phyloP scores from a whole-genome alignment of 2,797 vertebrate species.

The Acipenser ruthenus region DNA sequence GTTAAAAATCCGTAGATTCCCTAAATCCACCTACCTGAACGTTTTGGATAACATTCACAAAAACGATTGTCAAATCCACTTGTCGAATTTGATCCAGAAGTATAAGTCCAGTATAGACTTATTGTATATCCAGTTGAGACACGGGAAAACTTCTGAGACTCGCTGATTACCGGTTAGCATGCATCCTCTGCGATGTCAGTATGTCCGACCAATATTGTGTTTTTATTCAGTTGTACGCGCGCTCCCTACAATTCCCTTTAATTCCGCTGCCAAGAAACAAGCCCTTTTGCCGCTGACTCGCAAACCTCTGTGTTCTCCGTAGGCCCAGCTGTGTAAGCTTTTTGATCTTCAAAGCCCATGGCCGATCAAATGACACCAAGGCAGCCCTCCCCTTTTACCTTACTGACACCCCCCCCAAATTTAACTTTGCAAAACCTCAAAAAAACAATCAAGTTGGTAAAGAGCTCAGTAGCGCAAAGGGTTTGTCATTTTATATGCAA shows the following conservation, averaged over 20 bases:
- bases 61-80: slow-evolving; percentile 21
- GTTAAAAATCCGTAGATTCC: slow-evolving; percentile 23
- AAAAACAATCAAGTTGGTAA: slow-evolving; percentile 41
- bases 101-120: slow-evolving; percentile 35
- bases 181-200: slow-evolving; percentile 16
- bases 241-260: slow-evolving; percentile 30
- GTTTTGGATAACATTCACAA: slow-evolving; percentile 39
- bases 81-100: slow-evolving; percentile 30
- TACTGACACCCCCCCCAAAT: slow-evolving; percentile 35
- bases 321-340: slow-evolving; percentile 54
- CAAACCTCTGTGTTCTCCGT: slow-evolving; percentile 37
- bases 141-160: slow-evolving; percentile 33
- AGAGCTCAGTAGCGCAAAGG: slow-evolving; percentile 4
- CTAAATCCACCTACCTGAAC: slow-evolving; percentile 45
- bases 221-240: slow-evolving; percentile 42
- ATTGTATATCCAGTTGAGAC: slow-evolving; percentile 49
- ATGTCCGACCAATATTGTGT: slow-evolving; percentile 23
- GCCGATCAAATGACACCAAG: slow-evolving; percentile 51
- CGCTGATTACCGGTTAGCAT: slow-evolving; percentile 12
- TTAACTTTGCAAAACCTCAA: slow-evolving; percentile 46
- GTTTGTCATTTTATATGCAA: slow-evolving; percentile 1
- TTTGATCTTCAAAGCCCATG: slow-evolving; percentile 68
- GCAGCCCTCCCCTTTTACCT: slow-evolving; percentile 33
- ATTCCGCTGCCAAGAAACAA: slow-evolving; percentile 35
- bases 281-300: slow-evolving; percentile 44